Base-by-base conservation (phyloP, 1,140 invertebrate species). In the Drosophila gunungcola region DNA sequence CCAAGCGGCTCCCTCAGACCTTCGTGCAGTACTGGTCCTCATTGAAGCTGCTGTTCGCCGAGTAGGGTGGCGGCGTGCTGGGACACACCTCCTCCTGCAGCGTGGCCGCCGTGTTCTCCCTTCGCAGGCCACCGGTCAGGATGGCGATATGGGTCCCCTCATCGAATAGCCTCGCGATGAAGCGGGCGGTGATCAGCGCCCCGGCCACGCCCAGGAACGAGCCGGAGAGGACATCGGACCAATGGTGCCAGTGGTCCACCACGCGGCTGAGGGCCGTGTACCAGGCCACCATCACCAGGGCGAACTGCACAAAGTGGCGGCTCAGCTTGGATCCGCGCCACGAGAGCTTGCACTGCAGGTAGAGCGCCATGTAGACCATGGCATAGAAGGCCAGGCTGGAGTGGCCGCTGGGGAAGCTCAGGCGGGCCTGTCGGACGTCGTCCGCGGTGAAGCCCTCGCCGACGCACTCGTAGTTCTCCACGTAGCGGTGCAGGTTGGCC, bases 361-460 rank as follows among this genome's bases (percentile, higher is more conserved):
- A 98, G 34, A 98, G 93, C 96, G 98, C 93, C 38, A 94, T 93
- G 92, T 96, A 97, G 38, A 96, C 88, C 95, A 97, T 96, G 13
- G 95, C 94, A 77, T 96, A 97, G 72, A 96, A 95, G 12, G 95
- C 95, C 92, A 97, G 95, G 9, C 96, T 96, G 1, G 96, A 96
- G 91, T 97, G 96, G 9, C 96, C 96, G 57, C 96, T 97, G 46
- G 96, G 96, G 92, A 97, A 97, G 5, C 96, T 97, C 42, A 97
- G 93, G 77, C 96, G 94, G 92, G 96, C 93, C 90, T 96, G 95
- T 56, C 96, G 95, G 46, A 96, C 89, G 27, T 95, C 90, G 56
- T 93, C 94, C 9, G 78, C 60, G 7, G 94, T 91, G 34, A 56
- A 91, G 43, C 95, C 94, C 36, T 93, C 88, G 7, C 93, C 94